Evolutionary conservation across 2,888 invertebrate genomes (phyloP), one percentile per base, ranked within the genome.

Genomic region (Eustalomyia histrio): DNA sequence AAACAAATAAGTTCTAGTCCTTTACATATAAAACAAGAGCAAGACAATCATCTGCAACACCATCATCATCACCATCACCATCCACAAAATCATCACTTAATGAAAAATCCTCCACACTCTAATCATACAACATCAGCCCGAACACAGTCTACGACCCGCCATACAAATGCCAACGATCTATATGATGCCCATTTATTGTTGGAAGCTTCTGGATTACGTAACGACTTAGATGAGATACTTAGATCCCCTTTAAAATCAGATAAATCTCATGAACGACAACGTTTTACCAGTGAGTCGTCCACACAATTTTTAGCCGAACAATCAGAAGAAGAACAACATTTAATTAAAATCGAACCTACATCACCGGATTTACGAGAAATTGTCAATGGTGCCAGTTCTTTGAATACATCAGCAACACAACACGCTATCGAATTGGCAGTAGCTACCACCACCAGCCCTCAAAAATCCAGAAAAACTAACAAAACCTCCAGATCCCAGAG

Each of bases 171-270:
- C 50, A 87, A 86, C 47, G 87, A 90, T 68, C 80, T 90, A 61
- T 90, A 89, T 69, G 89, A 90, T 78, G 88, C 88, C 0, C 88
- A 89, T 55, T 83, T 90, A 17, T 80, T 90, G 8, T 83, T 90
- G 2, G 88, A 88, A 76, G 86, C 89, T 9, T 83, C 87, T 0
- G 83, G 90, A 39, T 80, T 88, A 50, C 88, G 90, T 0, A 89
- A 90, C 65, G 91, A 91, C 84, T 84, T 91, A 60, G 90, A 91
- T 84, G 90, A 91, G 53, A 90, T 91, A 17, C 79, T 91, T 7
- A 88, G 90, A 57, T 90, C 90, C 8, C 90, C 90, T 0, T 86
- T 89, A 0, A 90, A 91, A 78, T 86, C 86, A 5, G 89, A 90
- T 69, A 85, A 86, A 55, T 63, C 71, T 4, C 35, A 43, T 39